Evolutionary conservation across 2,113 vertebrate species (phyloP).

Genomic region (Leptocoma aspasia): DNA sequence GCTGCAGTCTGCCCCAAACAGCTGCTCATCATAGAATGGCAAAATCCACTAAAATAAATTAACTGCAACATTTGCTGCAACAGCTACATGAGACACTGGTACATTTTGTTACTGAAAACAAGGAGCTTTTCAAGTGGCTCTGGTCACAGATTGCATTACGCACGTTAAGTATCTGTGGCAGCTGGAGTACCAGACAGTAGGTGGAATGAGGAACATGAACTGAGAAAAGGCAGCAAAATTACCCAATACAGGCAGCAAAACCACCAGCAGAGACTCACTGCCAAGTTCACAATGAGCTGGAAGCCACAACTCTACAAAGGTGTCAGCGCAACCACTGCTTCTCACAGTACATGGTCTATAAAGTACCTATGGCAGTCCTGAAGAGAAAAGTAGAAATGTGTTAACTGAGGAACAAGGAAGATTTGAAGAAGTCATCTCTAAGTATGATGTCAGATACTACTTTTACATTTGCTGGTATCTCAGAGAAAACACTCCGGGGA

Average conservation of each 20-base stretch:
- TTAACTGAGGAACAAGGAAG: neutral
- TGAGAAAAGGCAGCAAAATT: neutral
- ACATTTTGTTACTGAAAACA: neutral
- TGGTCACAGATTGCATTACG: neutral
- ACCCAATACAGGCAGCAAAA: neutral
- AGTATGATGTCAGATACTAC: neutral
- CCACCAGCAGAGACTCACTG: neutral
- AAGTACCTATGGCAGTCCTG: neutral
- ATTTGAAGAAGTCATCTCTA: neutral
- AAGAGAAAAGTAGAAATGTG: neutral
- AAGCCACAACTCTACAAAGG: neutral
- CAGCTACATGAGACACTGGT: neutral
- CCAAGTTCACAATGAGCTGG: neutral
- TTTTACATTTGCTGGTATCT: neutral
- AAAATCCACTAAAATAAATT: neutral
- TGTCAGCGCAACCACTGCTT: neutral
- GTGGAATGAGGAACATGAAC: neutral
- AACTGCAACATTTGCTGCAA: neutral
- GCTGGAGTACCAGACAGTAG: neutral
- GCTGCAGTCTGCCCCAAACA: neutral
- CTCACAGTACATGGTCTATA: neutral
- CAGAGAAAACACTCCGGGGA: neutral
- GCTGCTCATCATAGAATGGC: neutral
- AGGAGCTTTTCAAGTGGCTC: neutral
- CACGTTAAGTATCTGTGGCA: neutral